Base-by-base conservation (phyloP, 1,140 invertebrate species). In the Capitella teleta region DNA sequence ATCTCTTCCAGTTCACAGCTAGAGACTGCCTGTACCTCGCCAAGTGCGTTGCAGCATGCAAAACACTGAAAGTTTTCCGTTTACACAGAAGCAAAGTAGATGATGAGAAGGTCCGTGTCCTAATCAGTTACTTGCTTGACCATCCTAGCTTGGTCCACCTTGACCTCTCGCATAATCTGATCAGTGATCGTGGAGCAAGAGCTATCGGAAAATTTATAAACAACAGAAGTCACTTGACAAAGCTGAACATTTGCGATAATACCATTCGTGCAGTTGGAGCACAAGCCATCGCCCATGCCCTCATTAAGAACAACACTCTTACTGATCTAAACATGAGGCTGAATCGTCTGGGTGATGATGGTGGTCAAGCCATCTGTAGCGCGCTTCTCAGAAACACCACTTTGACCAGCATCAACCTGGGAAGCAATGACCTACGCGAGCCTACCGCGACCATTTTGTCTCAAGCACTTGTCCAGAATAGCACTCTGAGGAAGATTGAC, bases 201-300 rank as follows among this genome's bases (percentile, higher is more conserved):
- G 70, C 69, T 5, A 59, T 74, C 32, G 69, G 68, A 34, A 72
- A 72, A 53, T 66, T 72, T 49, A 53, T 73, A n/a, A 72, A 70
- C 57, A 68, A 63, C 38, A 64, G 67, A 57, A 66, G 62, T 34
- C 57, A 63, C 50, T 52, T 72, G 2, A 58, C 59, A 21, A 61
- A 57, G 34, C 54, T 74, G 23, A 66, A 67, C 45, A 54, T 73
- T 8, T 62, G 61, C 55, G 66, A 73, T 56, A 74, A 74, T 57
- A 58, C 61, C 47, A 66, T 73, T 5, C 46, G 61, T 43, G 55
- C 58, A 4, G 53, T 58, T 26, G 72, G 72, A 8, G 67, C 63
- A 3, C 67, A 70, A 53, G 72, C 70, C 14, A 67, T 74, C 36
- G 70, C 68, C 32, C 66, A 70, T 57, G 67, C 67, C 12, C 51